Percentiles rank a stretch among this genome's conserved stretches.
phyloP scores from a whole-genome alignment of 2,888 invertebrate genomes.

The Pseudanteris insignis region DNA sequence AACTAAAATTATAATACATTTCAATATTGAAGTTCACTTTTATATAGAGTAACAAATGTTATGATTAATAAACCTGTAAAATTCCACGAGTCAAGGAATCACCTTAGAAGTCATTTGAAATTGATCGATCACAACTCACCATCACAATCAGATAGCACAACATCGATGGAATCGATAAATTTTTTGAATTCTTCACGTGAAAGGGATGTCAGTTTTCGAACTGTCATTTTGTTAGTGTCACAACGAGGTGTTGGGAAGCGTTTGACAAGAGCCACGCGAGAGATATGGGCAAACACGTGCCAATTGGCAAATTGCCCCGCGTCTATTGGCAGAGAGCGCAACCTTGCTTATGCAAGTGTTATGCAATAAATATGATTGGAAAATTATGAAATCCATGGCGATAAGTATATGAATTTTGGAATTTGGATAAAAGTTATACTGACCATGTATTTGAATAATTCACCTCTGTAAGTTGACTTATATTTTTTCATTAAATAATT shows the following conservation, averaged over 20 bases:
- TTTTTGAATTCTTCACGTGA: conserved; percentile 71
- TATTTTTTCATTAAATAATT: no score
- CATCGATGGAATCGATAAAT: conserved; percentile 80
- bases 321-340: conserved; percentile 11
- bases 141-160: conserved; percentile 86
- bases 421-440: no score
- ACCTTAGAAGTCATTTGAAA: neutral
- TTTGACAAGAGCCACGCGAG: conserved; percentile 3
- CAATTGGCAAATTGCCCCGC: conserved; percentile 31
- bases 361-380: conserved; percentile 15
- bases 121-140: conserved; percentile 69
- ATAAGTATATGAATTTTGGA: conserved; percentile 11
- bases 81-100: no score
- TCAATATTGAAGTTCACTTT: no score
- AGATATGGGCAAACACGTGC: conserved; percentile 15
- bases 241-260: neutral
- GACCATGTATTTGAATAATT: no score
- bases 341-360: conserved; percentile 29
- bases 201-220: conserved; percentile 71
- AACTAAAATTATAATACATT: no score
- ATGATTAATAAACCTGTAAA: no score
- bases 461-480: no score
- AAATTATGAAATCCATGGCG: conserved; percentile 5
- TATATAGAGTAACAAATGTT: no score
- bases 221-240: conserved; percentile 51